phyloP scores from a whole-genome alignment of 2,797 vertebrate genomes.

The Peromyscus melanophrys region DNA sequence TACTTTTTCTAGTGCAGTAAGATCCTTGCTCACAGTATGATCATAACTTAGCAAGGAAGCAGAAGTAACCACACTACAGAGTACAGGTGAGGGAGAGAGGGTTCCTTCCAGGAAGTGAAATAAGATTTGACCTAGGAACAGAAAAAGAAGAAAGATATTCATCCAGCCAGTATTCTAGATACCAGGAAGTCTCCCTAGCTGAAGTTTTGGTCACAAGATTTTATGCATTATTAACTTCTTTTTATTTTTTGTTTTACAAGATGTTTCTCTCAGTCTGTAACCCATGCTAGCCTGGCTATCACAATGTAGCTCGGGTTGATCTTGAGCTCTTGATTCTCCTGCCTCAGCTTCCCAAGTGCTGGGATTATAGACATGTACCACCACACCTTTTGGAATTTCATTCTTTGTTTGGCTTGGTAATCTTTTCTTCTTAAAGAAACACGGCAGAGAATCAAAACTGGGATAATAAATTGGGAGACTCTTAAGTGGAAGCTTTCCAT shows the following conservation, averaged over 20 bases:
- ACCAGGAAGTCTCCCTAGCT: slow-evolving; percentile 5
- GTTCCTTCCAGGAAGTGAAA: neutral
- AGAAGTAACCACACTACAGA: neutral
- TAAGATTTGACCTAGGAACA: slow-evolving; percentile 17
- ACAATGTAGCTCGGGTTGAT: neutral
- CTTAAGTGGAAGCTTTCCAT: slow-evolving; percentile 4
- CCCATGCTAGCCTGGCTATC: neutral
- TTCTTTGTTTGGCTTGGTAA: slow-evolving; percentile 41
- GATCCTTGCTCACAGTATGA: neutral
- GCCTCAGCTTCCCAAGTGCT: too few species aligned
- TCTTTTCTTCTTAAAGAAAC: slow-evolving; percentile 32
- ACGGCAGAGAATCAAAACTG: neutral
- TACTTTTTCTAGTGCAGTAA: neutral
- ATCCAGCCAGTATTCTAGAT: neutral
- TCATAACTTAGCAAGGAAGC: neutral
- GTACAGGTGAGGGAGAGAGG: neutral
- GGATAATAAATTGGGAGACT: neutral
- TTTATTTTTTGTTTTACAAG: neutral
- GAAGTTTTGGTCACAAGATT: neutral
- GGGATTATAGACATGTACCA: neutral
- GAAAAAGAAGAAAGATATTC: slow-evolving; percentile 15
- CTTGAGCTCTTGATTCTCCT: neutral
- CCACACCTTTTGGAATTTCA: neutral
- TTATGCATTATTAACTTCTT: neutral
- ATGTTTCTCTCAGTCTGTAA: neutral